A percentile compares a stretch with the other conserved stretches of the same genome.
Conservation (phyloP, 2,797 vertebrate genomes). For the Pogoniulus pusillus region DNA sequence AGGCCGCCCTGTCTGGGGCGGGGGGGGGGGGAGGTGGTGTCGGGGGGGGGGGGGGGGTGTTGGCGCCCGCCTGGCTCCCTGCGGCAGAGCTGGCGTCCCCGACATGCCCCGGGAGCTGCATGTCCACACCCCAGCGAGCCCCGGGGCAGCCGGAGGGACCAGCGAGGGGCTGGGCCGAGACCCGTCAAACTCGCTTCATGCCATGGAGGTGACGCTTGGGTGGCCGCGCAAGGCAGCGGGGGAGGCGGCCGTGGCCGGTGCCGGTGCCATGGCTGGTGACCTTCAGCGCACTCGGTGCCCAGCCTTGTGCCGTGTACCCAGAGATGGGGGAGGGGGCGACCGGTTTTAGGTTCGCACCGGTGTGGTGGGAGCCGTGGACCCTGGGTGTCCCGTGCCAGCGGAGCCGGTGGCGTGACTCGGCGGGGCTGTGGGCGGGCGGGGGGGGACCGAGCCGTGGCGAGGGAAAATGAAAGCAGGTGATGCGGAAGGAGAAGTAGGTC, state of each 20-base stretch:
- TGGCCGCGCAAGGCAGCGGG: background rate
- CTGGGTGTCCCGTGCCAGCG: background rate
- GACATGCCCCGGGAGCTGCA: conserved; percentile 2
- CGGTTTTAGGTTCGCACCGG: no score
- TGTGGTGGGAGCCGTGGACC: background rate
- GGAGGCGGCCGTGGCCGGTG: background rate
- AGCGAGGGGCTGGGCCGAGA: conserved; percentile 34
- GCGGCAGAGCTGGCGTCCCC: background rate
- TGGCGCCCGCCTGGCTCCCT: conserved; percentile 15
- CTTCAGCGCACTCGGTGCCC: background rate
- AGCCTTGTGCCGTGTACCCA: fast-evolving
- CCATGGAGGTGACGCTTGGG: conserved; percentile 25
- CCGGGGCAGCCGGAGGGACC: conserved; percentile 3
- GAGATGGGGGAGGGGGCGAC: background rate
- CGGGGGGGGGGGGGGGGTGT: background rate
- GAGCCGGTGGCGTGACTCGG: background rate
- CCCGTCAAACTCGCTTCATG: conserved; percentile 46
- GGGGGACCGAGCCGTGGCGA: conserved; percentile 63
- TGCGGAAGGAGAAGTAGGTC: conserved; percentile 79
- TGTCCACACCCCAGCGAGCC: conserved; percentile 51
- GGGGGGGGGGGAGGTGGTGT: background rate
- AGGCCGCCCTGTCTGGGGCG: background rate
- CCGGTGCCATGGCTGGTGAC: background rate
- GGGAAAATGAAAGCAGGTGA: conserved; percentile 77
- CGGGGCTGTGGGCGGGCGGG: conserved; percentile 19